Evolutionary conservation across 2,113 vertebrate genomes (phyloP), one percentile per base, ranked within the genome.

Genomic region (Hyperoodon ampullatus): DNA sequence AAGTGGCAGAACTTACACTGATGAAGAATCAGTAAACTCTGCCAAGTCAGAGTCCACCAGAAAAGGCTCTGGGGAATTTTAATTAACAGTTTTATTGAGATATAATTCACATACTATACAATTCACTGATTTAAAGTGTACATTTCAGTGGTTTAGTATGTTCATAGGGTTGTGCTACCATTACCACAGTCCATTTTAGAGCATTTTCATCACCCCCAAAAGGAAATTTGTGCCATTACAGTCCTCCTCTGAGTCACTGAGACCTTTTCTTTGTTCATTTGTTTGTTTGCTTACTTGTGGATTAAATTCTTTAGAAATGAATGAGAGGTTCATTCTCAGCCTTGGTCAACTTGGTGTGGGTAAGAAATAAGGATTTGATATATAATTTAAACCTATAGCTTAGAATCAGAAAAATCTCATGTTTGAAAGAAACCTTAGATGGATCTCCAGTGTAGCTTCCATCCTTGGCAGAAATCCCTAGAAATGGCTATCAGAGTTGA

Each of bases 391-490:
- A 61, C 28, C 12, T 5, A 13, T 13, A 60, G 30, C 68, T 71
- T 44, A 35, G 7, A 33, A 23, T 66, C 81, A 35, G 93, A 50
- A 77, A 39, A 30, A 30, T 23, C 55, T 61, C 55, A 9, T 21
- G 42, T 33, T 10, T 70, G n/a, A n/a, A 39, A 53, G 88, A 24
- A 53, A 42, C 6, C 33, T 7, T 8, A 26, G 66, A 3, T 5
- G 42, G 44, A 19, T 39, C 4, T 82, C 13, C 60, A 2, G 8
- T 5, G 3, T 8, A 10, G n/a, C 6, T 0, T 47, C n/a, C 7
- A 2, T 4, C 50, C 55, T 58, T 53, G 58, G 90, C 18, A 2
- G 47, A 61, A 30, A 33, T 28, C 30, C 28, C n/a, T 60, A 44
- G 35, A 11, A 18, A 23, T 15, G 18, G 18, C 35, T 8, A 0